Conservation (phyloP, 2,113 vertebrate genomes). For the sheep (Ovis aries) region ARS-UI_Ramb_v3.0 NC_056065.1:49205001-49205500, state of each 20-base stretch:
- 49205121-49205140: conserved; percentile 76
- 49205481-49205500: neutral
- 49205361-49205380: conserved; percentile 73
- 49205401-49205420: conserved; percentile 67
- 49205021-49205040: conserved; percentile 74
- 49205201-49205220: conserved; percentile 87
- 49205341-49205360: conserved; percentile 63
- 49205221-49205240: conserved; percentile 83
- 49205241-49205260: conserved; percentile 84
- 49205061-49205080: conserved; percentile 73
- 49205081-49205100: conserved; percentile 75
- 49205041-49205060: conserved; percentile 80
- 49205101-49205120: conserved; percentile 79
- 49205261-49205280: conserved; percentile 83
- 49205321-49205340: conserved; percentile 82
- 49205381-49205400: conserved; percentile 60
- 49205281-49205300: conserved; percentile 82
- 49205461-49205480: neutral
- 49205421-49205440: neutral
- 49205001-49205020: conserved; percentile 77
- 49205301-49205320: conserved; percentile 79
- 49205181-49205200: conserved; percentile 87
- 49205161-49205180: conserved; percentile 88
- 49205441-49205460: neutral
- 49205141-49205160: conserved; percentile 82